Percentiles rank a stretch among this genome's conserved stretches.
These are phyloP conservation scores for Netelia melanura DNA, from an alignment of 2,888 invertebrate species.

Conservation along the genomic window DNA sequence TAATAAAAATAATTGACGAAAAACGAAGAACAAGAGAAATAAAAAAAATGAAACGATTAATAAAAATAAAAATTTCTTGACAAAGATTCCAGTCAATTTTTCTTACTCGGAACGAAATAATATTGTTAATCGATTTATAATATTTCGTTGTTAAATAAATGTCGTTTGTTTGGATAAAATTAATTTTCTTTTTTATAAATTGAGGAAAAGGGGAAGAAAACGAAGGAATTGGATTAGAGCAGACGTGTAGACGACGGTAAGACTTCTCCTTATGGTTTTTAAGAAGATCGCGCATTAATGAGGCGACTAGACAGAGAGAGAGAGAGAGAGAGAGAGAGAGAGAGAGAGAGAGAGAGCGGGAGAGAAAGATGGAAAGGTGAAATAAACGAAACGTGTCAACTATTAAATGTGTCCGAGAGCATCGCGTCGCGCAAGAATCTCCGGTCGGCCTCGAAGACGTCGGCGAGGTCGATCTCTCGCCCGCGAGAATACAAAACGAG, in stretches of 20 bases:
- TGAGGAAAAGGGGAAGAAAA: neutral
- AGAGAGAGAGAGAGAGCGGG: neutral
- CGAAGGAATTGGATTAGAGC: slow-evolving; percentile 14
- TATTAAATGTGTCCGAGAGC: slow-evolving; percentile 23
- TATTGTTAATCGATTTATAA: neutral
- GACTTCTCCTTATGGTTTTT: neutral
- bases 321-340: too few species aligned
- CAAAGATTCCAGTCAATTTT: neutral
- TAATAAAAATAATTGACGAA: neutral
- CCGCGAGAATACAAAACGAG: slow-evolving; percentile 24
- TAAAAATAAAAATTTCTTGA: neutral
- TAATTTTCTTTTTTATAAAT: too few species aligned
- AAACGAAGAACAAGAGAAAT: neutral
- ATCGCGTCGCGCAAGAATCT: neutral
- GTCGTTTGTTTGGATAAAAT: too few species aligned
- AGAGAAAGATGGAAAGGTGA: neutral
- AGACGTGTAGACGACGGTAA: neutral
- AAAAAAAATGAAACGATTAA: neutral
- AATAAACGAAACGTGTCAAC: slow-evolving; percentile 49
- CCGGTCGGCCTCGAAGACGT: slow-evolving; percentile 38
- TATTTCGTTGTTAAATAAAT: neutral
- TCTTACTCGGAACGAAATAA: neutral
- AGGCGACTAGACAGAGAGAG: neutral
- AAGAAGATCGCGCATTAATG: slow-evolving; percentile 32
- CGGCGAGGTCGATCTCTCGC: slow-evolving; percentile 37